Evolutionary conservation across 1,140 invertebrate genomes (phyloP).

Genomic region (Caenorhabditis brenneri): DNA sequence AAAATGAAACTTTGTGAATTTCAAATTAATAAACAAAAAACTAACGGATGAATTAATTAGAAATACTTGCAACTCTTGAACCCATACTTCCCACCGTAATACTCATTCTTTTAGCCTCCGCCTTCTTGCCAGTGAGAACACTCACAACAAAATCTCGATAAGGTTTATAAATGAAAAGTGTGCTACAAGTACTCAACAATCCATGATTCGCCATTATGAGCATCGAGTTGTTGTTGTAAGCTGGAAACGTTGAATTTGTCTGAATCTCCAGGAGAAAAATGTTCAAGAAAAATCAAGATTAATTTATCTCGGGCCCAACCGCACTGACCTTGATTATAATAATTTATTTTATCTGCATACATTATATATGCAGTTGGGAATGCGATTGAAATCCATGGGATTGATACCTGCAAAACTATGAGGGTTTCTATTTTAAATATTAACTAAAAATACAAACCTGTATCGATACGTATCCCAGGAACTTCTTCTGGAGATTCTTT

Average conservation of each 20-base stretch:
- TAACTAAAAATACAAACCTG: not conserved
- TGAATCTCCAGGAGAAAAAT: not conserved
- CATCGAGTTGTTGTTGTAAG: not conserved
- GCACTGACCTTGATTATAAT: not conserved
- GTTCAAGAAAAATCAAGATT: too few species aligned
- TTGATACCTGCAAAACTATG: not conserved
- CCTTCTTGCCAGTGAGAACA: too few species aligned
- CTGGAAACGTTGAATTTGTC: too few species aligned
- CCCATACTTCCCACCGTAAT: too few species aligned
- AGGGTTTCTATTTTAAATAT: too few species aligned
- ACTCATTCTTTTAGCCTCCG: too few species aligned
- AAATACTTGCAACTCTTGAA: too few species aligned
- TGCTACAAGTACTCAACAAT: not conserved
- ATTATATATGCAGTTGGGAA: not conserved
- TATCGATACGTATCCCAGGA: not conserved
- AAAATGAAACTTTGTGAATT: too few species aligned
- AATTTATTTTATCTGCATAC: not conserved
- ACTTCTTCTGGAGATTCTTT: not conserved
- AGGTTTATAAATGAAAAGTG: not conserved
- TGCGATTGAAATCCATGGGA: not conserved
- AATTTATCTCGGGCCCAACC: too few species aligned
- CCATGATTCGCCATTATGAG: not conserved
- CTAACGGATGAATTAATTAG: too few species aligned
- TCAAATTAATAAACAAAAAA: too few species aligned
- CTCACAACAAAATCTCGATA: not conserved